Evolutionary conservation across 2,113 vertebrate species (phyloP).

Genomic region (Entomyzon cyanotis): DNA sequence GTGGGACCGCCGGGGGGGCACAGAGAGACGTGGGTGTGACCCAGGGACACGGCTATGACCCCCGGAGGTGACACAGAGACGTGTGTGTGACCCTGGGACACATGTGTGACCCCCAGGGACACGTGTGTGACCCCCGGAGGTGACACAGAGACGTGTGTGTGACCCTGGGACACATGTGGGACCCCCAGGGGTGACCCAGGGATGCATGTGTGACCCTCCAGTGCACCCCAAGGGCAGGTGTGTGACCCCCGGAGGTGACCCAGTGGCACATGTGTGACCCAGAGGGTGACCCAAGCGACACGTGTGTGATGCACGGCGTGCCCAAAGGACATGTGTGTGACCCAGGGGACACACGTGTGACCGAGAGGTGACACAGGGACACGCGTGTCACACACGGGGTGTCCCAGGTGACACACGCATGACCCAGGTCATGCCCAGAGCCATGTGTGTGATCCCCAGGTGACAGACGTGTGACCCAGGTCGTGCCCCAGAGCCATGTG

Average conservation of each 20-base stretch:
- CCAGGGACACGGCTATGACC: too few relatives aligned
- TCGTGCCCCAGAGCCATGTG: background rate
- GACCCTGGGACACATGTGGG: too few relatives aligned
- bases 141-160: background rate
- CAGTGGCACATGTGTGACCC: too few relatives aligned
- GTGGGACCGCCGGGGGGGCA: background rate
- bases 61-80: background rate
- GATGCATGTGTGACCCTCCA: background rate
- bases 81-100: background rate
- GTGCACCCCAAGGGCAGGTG: background rate
- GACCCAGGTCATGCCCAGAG: background rate
- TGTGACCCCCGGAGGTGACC: background rate
- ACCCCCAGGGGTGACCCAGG: background rate
- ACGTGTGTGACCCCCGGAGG: background rate
- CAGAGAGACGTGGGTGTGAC: too few relatives aligned
- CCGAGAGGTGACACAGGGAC: background rate
- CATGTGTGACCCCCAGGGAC: background rate
- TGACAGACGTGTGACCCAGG: background rate
- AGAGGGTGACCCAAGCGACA: background rate
- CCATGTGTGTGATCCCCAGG: background rate
- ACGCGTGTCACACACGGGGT: background rate
- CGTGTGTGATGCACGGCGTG: background rate
- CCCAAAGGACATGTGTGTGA: background rate
- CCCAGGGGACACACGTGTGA: background rate
- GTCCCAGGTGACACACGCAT: background rate